Evolutionary conservation across 1,140 invertebrate genomes (phyloP).

Genomic region (Delia radicum): DNA sequence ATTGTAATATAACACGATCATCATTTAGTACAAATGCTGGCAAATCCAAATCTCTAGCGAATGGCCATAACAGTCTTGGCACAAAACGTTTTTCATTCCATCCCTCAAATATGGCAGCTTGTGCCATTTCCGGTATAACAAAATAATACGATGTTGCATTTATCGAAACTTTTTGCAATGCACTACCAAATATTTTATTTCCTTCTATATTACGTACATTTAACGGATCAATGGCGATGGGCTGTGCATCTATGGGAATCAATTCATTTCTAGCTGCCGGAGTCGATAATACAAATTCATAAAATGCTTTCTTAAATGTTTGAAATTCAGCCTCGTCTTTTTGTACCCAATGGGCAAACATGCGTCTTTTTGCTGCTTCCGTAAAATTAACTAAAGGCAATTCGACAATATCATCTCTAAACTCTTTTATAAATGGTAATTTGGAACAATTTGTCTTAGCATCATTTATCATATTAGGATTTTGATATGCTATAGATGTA

Average conservation of each 20-base stretch:
- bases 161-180: conserved; percentile 42
- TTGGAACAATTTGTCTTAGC: conserved; percentile 42
- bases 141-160: conserved; percentile 46
- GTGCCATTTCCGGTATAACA: conserved; percentile 49
- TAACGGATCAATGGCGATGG: conserved; percentile 43
- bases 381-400: conserved; percentile 41
- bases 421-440: conserved; percentile 42
- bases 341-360: conserved; percentile 53
- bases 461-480: conserved; percentile 37
- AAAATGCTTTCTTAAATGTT: conserved; percentile 40
- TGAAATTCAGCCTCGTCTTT: conserved; percentile 46
- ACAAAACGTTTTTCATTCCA: conserved; percentile 46
- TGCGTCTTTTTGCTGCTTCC: conserved; percentile 48
- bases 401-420: conserved; percentile 35
- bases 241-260: conserved; percentile 34
- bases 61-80: conserved; percentile 42
- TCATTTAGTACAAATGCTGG: conserved; percentile 44
- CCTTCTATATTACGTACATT: conserved; percentile 36
- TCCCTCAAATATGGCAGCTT: conserved; percentile 43
- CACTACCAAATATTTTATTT: conserved; percentile 39
- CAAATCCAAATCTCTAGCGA: conserved; percentile 46
- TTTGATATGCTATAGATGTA: conserved; percentile 46
- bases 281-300: conserved; percentile 41
- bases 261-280: conserved; percentile 38
- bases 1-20: conserved; percentile 43